Evolutionary conservation across 2,797 vertebrate species (phyloP), one percentile per base, ranked within the genome.

Genomic region (Lithobates sylvaticus): DNA sequence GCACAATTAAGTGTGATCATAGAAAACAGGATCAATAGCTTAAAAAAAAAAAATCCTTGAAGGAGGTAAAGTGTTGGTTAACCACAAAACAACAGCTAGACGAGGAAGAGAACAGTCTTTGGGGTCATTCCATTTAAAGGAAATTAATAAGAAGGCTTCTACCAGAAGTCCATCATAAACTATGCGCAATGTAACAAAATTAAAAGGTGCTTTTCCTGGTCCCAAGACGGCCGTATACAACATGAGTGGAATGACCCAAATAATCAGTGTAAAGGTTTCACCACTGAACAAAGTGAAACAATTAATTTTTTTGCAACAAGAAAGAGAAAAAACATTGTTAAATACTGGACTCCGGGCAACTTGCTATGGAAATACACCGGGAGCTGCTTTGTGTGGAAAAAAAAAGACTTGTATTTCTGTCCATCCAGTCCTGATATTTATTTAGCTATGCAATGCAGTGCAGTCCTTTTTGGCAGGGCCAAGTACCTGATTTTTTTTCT

Each of bases 11-110:
- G 65, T 81, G 85, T 86, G 77, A 82, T 74, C 68, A 86, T 74
- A 86, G 80, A 74, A 87, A 82, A 75, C 79, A 47, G 39, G 75
- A 83, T 87, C 85, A 68, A 87, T 87, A 78, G 27, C 58, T 34
- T 54, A 77, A 78, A 70, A 78, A 65, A 68, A 39, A 39, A 39
- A 39, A 39, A 39, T 9, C 5, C 79, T 72, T 71, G 67, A 39
- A 86, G 65, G 36, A 71, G 67, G 79, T 61, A 86, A 81, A 82
- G 85, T 86, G 85, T 78, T 78, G 85, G 85, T 86, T 73, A 86
- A 78, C 85, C 85, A 83, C 85, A 86, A 78, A 78, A 65, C 44
- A 67, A 72, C 74, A 71, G 54, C 69, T 50, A 83, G 34, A 39
- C 21, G 36, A 78, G 74, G 65, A 85, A 82, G 71, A 86, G 76